Evolutionary conservation across 37 sponge, comb jelly and placozoan genomes (phyloP), one percentile per base, ranked within the genome.

Genomic region (Halichondria panicea): DNA sequence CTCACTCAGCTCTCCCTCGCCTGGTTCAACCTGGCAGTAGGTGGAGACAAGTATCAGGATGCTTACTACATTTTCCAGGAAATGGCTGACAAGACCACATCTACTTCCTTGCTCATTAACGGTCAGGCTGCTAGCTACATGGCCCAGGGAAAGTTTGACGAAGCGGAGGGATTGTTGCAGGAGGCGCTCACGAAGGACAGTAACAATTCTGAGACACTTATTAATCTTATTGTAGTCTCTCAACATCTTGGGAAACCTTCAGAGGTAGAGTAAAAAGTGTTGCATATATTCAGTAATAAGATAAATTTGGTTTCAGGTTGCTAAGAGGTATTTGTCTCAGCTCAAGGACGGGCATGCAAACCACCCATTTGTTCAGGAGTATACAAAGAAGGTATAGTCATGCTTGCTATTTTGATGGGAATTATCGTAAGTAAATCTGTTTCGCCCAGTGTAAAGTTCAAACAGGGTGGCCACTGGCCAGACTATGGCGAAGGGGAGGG

Each of bases 51-150:
- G 77, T 81, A 81, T 45, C 97, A 93, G 37, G 97, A 96, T 37
- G 93, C 97, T 24, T 95, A 74, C 82, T 99, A 99, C 73, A 93
- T 93, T 31, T 99, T 88, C 83, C 96, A 95, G 71, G 99, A 99
- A 70, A 82, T 95, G 80, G 89, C 87, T 21, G 99, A 99, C 78
- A 95, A 95, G 75, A 88, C 91, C 74, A 86, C 75, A 6, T 66
- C 99, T 66, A 99, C 99, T 42, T 87, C 93, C 13, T 82, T 91
- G n/a, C 80, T 99, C 13, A 88, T 99, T 15, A 94, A 94, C 71
- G 91, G 94, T 34, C 98, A 94, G 85, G 97, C 97, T 50, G 63
- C 77, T 58, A 91, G 92, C 66, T 74, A 84, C 54, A 83, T 99
- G 43, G 74, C 70, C 11, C 94, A 99, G 76, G 92, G 79, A 13